These are phyloP conservation scores for Chondrilla cf. caribensis DNA, from an alignment of 37 sponge, comb jelly and placozoan species.

Conservation along the genomic window DNA sequence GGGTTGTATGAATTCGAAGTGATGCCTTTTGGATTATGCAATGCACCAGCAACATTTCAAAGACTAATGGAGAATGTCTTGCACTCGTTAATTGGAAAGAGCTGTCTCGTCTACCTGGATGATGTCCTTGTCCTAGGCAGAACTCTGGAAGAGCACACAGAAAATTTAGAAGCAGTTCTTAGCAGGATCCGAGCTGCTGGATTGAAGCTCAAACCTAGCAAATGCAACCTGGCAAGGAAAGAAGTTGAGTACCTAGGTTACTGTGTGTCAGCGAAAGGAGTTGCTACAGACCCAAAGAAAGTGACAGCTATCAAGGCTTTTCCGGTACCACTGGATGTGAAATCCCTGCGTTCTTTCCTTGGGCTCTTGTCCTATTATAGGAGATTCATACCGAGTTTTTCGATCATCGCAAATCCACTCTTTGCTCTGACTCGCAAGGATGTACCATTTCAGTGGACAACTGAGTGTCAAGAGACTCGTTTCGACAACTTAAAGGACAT, in stretches of 20 bases:
- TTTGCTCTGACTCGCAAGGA: slow-evolving; percentile 31
- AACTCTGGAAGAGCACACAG: slow-evolving; percentile 17
- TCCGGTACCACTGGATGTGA: slow-evolving; percentile 33
- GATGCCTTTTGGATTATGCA: slow-evolving; percentile 52
- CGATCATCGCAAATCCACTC: slow-evolving; percentile 25
- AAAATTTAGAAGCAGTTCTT: background rate
- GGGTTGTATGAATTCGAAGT: slow-evolving; percentile 38
- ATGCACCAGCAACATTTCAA: slow-evolving; percentile 48
- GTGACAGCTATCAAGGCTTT: slow-evolving; percentile 21
- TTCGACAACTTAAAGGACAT: slow-evolving; percentile 4
- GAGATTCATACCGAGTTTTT: slow-evolving; percentile 25
- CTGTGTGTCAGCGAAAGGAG: slow-evolving; percentile 29
- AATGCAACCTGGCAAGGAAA: slow-evolving; percentile 9
- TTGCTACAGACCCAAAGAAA: slow-evolving; percentile 22
- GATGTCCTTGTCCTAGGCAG: slow-evolving; percentile 34
- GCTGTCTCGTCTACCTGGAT: slow-evolving; percentile 37
- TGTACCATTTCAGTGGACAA: slow-evolving; percentile 16
- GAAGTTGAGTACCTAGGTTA: slow-evolving; percentile 28
- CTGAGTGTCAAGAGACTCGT: slow-evolving; percentile 22
- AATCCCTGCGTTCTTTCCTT: slow-evolving; percentile 34
- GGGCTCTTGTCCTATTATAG: slow-evolving; percentile 31
- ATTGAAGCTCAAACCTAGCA: slow-evolving; percentile 31
- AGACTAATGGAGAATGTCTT: slow-evolving; percentile 37
- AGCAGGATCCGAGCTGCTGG: background rate
- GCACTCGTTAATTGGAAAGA: background rate